Percentiles rank a stretch among this genome's conserved stretches.
Conservation (phyloP, 2,888 invertebrate species). For the Eristalis tenax region DNA sequence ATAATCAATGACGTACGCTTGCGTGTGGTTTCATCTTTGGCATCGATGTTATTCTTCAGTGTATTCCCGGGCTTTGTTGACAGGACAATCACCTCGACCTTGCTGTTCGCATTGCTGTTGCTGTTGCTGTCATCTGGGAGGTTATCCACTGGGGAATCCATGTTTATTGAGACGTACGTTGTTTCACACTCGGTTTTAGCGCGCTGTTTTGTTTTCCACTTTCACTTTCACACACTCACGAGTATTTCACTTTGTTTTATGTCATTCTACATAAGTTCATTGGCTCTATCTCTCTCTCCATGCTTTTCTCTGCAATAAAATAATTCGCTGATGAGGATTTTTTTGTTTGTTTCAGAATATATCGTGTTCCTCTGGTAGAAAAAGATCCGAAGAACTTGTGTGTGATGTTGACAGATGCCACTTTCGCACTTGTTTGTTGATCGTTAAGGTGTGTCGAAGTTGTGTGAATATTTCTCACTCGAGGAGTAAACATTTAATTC, state of each 20-base stretch:
- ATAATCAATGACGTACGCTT: conserved; percentile 80
- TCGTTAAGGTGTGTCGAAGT: conserved; percentile 13
- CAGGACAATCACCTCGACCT: conserved; percentile 79
- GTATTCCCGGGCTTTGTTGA: conserved; percentile 79
- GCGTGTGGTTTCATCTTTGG: conserved; percentile 79
- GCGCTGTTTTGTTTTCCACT: conserved; percentile 24
- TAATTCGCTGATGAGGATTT: neutral
- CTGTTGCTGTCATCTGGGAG: conserved; percentile 52
- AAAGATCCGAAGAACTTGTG: neutral
- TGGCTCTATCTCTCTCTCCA: conserved; percentile 2
- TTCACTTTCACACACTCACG: conserved; percentile 26
- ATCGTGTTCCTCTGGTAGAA: neutral
- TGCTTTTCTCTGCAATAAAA: conserved; percentile 42
- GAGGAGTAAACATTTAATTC: conserved; percentile 21
- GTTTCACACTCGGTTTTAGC: neutral
- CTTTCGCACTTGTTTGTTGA: conserved; percentile 8
- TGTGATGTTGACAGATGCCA: conserved; percentile 6
- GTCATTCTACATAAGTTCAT: conserved; percentile 48
- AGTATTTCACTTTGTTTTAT: conserved; percentile 17
- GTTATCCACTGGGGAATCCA: conserved; percentile 64
- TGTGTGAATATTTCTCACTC: conserved; percentile 3
- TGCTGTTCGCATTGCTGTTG: conserved; percentile 76
- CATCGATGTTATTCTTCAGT: conserved; percentile 80
- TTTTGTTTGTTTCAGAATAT: conserved; percentile 40
- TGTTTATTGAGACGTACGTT: neutral